Base-by-base conservation (phyloP, 1,140 invertebrate species). In the Aporrectodea caliginosa region DNA sequence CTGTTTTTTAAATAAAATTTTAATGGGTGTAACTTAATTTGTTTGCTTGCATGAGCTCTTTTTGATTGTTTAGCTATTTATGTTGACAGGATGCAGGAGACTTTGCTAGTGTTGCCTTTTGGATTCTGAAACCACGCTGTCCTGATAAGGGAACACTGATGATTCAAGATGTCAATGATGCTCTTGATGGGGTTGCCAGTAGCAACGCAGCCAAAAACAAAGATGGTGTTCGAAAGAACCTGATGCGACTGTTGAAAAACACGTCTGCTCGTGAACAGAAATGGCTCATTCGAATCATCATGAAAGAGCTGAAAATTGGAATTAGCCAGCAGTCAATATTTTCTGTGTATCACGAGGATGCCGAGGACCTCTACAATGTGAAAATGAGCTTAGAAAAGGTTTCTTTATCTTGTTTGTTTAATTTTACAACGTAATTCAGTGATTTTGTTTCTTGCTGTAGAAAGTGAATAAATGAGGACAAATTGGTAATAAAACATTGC, bases 201-300 rank as follows among this genome's bases (percentile, higher is more conserved):
- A 90, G 88, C 82, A 88, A 91, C 84, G 88, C 88, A 71, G 86
- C 86, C 35, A 90, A 90, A 83, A 89, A 91, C 77, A 90, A 90
- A 81, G 85, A 85, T 71, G 83, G 58, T 35, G 86, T 88, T 1
- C 81, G 84, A n/a, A 87, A 90, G 73, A 89, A 85, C 73, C 84
- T 93, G 29, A 87, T 89, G 1, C 84, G 87, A 35, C 86, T 93
- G 72, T 83, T 93, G 1, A 88, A 90, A 30, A 89, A 89, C 69
- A 89, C 92, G 82, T 91, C 91, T n/a, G 90, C 93, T 0, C 80
- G 91, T 32, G 94, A 97, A 85, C 91, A 94, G 79, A 95, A 95
- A 88, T 97, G 95, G 95, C 87, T 97, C 0, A 93, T 96, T 1
- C 88, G 94, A 81, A 92, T 97, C 30, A 90, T 97, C 58, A 85